Evolutionary conservation across 2,113 vertebrate species (phyloP), one percentile per base, ranked within the genome.

Genomic region (Sylvilagus bachmani): DNA sequence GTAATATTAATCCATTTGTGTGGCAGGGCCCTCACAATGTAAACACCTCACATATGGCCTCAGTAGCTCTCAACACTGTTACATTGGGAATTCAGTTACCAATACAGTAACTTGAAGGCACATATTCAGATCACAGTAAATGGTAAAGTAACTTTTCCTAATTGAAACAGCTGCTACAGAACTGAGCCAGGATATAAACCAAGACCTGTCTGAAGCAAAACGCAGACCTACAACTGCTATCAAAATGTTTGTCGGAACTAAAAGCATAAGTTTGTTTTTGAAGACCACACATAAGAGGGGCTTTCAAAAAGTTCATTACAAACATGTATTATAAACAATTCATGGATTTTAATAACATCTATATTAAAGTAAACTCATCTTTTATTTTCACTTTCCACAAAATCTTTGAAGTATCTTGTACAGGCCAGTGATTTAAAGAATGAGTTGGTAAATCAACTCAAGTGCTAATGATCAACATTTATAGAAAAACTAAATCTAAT

Each of bases 141-240:
- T n/a, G 19, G 33, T n/a, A 86, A 91, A 66, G 10, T 19, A 27
- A 69, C 7, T 53, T 95, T 69, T 61, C 36, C 49, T 58, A 51
- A 80, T 38, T 81, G 22, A 55, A 77, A 82, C 22, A 61, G 27
- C 55, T 36, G 51, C n/a, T 92, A 73, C 84, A 27, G 14, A 51
- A n/a, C 33, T 75, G 36, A 69, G 4, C 10, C 31, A 82, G 25
- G 14, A 67, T 91, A 82, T 8, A 92, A 71, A 69, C 13, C 8
- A 21, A 33, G 11, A 90, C 27, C 51, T 38, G n/a, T 49, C 31
- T 86, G 87, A 90, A 93, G 69, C 22, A 90, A 81, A 95, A 86
- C 33, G 2, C 49, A 75, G 58, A n/a, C 22, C 16, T 31, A 27
- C 19, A 90, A 70, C 16, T 55, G 12, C 29, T 90, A 80, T 19